Base-by-base conservation (phyloP, 2,113 vertebrate species). In the Corythoichthys haematopterus region DNA sequence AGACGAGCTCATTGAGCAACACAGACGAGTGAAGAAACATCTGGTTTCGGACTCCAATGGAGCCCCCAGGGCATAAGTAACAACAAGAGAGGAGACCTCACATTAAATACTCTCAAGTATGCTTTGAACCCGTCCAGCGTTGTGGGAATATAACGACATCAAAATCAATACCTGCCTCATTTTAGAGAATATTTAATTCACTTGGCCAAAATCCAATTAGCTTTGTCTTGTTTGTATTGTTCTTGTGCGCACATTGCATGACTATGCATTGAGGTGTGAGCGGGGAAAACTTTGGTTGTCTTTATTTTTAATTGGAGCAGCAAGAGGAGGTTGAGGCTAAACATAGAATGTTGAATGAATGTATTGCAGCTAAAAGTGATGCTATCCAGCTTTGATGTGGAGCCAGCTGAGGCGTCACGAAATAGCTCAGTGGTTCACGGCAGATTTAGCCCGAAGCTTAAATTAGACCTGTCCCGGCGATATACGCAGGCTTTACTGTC, bases 331-430 rank as follows among this genome's bases (percentile, higher is more conserved):
- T 72, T 65, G 59, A 68, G 75, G 79, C 84, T 87, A 84, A 85
- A 88, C 79, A 86, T 87, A 86, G 83, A 79, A 75, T 62, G 73
- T 43, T 72, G 82, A 86, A 86, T 86, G 78, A 79, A 84, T 81
- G 62, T 65, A 80, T 78, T 67, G 50, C 65, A 82, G 84, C 88
- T 85, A 84, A 88, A 85, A 87, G 84, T 45, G 67, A 71, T 80
- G 73, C 69, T 71, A 65, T 80, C 58, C 59, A 48, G 65, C 87
- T 90, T 89, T 90, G 87, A 91, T 89, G 84, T 85, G 2, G 71
- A 84, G 75, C 74, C 76, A 84, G 87, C 82, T 88, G 84, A 85
- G 80, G 70, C 76, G 2, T 75, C 56, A 64, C 69, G 72, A 72
- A 81, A 65, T 66, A 61, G 63, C 69, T 38, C 82, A 77, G 75